Evolutionary conservation across 35 echinoderm and acorn worm genomes (phyloP).

Genomic region (Heliocidaris erythrogramma): DNA sequence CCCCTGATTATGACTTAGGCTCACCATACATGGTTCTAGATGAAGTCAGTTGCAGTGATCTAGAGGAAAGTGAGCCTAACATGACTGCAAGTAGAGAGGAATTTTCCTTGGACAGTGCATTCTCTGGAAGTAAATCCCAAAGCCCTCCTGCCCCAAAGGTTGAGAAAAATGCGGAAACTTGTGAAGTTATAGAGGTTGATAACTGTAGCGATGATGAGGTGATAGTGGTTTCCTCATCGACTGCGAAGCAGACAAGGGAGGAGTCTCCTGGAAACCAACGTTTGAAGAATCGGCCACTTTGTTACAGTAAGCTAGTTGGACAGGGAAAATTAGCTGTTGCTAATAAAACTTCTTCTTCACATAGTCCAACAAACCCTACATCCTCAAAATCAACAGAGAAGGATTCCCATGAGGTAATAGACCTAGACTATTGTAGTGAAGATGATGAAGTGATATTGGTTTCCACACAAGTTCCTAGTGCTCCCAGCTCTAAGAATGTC

Average conservation of each 20-base stretch:
- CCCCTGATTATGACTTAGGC: neutral
- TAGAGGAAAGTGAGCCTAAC: neutral
- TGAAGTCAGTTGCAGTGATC: neutral
- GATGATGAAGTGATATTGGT: neutral
- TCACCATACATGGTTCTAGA: neutral
- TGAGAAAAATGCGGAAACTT: neutral
- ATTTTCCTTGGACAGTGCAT: neutral
- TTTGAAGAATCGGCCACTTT: neutral
- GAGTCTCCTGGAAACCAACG: neutral
- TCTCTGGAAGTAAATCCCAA: neutral
- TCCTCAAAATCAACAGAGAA: neutral
- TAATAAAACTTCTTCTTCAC: no score
- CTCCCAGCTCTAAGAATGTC: neutral
- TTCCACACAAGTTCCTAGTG: neutral
- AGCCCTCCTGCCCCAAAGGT: neutral
- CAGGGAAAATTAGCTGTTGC: no score
- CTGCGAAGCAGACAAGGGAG: neutral
- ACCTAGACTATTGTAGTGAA: neutral
- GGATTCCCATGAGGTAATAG: neutral
- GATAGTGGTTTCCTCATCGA: neutral
- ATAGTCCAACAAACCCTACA: no score
- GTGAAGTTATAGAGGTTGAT: neutral
- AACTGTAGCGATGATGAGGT: neutral
- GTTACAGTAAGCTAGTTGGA: neutral
- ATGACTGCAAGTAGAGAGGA: neutral